A percentile compares a stretch with the other conserved stretches of the same genome.
Evolutionary conservation across 2,113 vertebrate species (phyloP).

Genomic region (Apodemus speciosus): DNA sequence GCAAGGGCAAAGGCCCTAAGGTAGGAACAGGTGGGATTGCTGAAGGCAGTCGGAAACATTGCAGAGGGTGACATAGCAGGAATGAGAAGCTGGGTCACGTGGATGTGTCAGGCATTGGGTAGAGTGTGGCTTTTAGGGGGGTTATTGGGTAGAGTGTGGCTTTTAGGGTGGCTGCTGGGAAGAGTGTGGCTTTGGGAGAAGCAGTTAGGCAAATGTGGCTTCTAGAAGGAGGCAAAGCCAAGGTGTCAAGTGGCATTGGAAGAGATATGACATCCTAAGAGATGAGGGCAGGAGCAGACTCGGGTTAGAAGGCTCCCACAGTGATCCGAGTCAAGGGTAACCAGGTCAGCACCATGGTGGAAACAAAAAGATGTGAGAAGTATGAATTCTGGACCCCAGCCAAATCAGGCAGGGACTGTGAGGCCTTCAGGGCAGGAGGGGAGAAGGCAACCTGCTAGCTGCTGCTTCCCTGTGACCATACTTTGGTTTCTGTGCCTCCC

Average conservation of each 20-base stretch:
- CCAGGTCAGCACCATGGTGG: neutral
- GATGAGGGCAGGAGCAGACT: neutral
- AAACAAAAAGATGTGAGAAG: neutral
- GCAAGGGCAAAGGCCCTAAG: neutral
- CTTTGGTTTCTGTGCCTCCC: constrained; percentile 63
- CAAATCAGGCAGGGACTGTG: neutral
- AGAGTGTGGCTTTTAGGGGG: neutral
- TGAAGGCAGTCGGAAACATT: neutral
- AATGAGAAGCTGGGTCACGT: neutral
- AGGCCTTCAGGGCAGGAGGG: neutral
- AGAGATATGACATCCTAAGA: neutral
- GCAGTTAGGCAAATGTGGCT: no score
- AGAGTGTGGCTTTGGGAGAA: no score
- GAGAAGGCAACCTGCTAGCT: neutral
- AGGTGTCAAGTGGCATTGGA: neutral
- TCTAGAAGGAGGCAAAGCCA: neutral
- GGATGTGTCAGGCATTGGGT: accelerated
- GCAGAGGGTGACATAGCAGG: neutral
- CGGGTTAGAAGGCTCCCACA: neutral
- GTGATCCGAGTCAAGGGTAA: neutral
- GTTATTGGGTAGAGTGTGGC: no score
- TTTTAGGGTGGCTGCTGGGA: no score
- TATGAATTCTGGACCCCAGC: neutral
- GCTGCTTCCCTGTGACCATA: neutral
- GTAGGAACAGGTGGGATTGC: neutral